Base-by-base conservation (phyloP, 2,888 invertebrate genomes). In the Sipunculus nudus region DNA sequence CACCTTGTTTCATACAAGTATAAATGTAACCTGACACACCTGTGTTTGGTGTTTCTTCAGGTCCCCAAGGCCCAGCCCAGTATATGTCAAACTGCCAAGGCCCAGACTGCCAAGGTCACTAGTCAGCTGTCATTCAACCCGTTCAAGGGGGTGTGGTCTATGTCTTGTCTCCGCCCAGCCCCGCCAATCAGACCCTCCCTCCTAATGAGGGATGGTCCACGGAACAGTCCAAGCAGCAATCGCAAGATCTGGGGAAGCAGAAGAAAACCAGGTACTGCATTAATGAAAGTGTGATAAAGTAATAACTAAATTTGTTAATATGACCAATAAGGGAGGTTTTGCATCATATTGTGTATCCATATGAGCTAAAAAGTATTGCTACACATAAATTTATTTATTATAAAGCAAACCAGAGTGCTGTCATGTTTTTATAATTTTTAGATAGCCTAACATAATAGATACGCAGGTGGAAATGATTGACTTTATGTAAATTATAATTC, bases 151-250 rank as follows among this genome's bases (percentile, higher is more conserved):
- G 79, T 81, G 8, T 85, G 86, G 86, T 80, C 80, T 35, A 90
- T 93, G 80, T 91, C 91, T 75, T 92, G 92, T 84, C 87, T 96
- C 78, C 89, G 94, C 64, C 94, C 95, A 48, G 91, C 94, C 70
- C 92, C 94, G 64, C 95, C 95, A 32, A 86, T 93, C 68, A 88
- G 94, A 73, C 92, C 92, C 67, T 87, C 89, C 74, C 88, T 92
- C 40, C 63, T 75, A 46, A 73, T 73, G 61, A 59, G 76, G 39
- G 78, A 79, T 46, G 77, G 78, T 58, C 74, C 68, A 4, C 67
- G 76, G 45, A 71, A 78, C 46, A 80, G 80, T 64, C 81, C 81
- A 0, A 63, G 78, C 3, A 48, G 53, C 10, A 55, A 57, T 10
- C 55, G 68, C 23, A 58, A 63, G 35, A 35, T 67, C 2, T 28